Evolutionary conservation across 2,888 invertebrate genomes (phyloP), one percentile per base, ranked within the genome.

Genomic region (Rhagium mordax): DNA sequence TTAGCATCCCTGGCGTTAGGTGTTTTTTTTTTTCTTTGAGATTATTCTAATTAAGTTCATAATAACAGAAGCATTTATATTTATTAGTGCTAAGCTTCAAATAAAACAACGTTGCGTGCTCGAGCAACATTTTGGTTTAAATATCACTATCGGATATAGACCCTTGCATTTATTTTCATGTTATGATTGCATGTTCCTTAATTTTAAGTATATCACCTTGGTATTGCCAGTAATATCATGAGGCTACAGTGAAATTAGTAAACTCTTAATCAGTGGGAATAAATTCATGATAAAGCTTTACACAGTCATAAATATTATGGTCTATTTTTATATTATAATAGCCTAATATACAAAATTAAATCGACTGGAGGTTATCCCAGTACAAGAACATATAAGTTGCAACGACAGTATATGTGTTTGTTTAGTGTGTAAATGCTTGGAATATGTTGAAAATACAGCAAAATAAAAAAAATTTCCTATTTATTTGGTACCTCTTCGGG

Each of bases 141-240:
- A 48, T 61, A 61, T 61, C 47, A 61, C 21, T 47, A 18, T 61
- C 59, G 61, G 61, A 61, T 61, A 61, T 47, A 61, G 61, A 60
- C 59, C 59, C 59, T 16, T 60, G 33, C 59, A 60, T 33, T 60
- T 41, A 15, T 60, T 60, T 60, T 18, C 59, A 41, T 29, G 59
- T 60, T 51, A 51, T 51, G 20, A n/a, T 57, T 24, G 57, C 57
- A 29, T 57, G 57, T 57, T 24, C 53, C 53, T 53, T 24, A 53
- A n/a, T 53, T 53, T 53, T 24, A 21, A 53, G n/a, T 21, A 53
- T 24, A 24, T 24, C 53, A 53, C 53, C 53, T 53, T 53, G 53
- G n/a, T 53, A 53, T 24, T 21, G 53, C 20, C 53, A 53, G 21
- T 13, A n/a, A 24, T 53, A n/a, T 8, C 53, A 2, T n/a, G n/a